Percentiles rank a stretch among this genome's conserved stretches.
phyloP scores from a whole-genome alignment of 2,888 invertebrate genomes.

The Eubasilissa splendida region DNA sequence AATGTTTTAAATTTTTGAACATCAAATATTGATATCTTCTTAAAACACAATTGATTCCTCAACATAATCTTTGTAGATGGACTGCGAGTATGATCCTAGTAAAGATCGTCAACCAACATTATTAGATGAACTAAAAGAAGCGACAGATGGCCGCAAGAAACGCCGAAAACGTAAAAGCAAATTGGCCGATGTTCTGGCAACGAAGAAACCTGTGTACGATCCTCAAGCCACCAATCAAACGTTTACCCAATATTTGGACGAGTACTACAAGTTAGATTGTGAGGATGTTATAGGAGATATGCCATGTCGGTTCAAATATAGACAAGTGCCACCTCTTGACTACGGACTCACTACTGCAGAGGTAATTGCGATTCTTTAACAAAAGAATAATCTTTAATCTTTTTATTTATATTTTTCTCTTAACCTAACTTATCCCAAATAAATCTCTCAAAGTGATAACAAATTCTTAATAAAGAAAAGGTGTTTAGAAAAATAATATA shows the following conservation, averaged over 20 bases:
- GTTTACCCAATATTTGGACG: conserved; percentile 92
- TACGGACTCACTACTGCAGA: conserved; percentile 94
- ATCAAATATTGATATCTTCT: no score
- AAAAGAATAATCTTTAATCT: no score
- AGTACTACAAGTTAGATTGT: conserved; percentile 95
- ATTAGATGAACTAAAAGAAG: conserved; percentile 74
- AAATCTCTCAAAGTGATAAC: no score
- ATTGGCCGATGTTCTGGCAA: conserved; percentile 80
- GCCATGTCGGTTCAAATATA: conserved; percentile 94
- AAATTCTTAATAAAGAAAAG: no score
- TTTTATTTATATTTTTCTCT: no score
- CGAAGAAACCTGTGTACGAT: conserved; percentile 89
- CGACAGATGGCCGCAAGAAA: conserved; percentile 74
- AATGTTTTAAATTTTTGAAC: no score
- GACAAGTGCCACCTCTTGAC: conserved; percentile 89
- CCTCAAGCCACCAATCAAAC: conserved; percentile 79
- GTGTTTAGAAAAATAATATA: no score
- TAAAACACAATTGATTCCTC: no score
- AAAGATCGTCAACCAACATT: conserved; percentile 69
- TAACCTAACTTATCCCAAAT: no score
- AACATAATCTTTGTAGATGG: conserved; percentile 77
- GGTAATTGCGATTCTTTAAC: conserved; percentile 68
- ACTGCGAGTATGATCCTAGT: conserved; percentile 85
- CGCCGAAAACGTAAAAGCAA: conserved; percentile 77
- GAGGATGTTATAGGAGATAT: conserved; percentile 95